Evolutionary conservation across 2,888 invertebrate species (phyloP), one percentile per base, ranked within the genome.

Genomic region (Sarcophaga variegata): DNA sequence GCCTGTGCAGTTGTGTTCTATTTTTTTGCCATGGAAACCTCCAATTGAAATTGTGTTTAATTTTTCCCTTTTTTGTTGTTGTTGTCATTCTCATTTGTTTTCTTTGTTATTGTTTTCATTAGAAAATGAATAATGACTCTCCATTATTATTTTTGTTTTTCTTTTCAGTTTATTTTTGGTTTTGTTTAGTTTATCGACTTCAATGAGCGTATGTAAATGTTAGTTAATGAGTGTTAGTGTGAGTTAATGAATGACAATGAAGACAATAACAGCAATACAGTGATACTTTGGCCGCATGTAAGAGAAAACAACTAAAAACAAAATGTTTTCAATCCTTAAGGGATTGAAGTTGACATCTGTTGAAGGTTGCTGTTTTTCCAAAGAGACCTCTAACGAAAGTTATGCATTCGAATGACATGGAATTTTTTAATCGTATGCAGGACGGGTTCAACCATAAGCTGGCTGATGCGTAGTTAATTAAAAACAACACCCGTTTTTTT

Each of bases 121-220:
- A 54, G 59, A 17, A 67, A 77, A 69, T 69, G 47, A 67, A 69
- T 60, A 69, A 77, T 77, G 67, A 4, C 54, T 74, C 62, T 14
- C 37, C 37, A 37, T 37, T 37, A 37, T 37, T 27, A 14, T 49
- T 49, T 54, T 54, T 54, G 54, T 54, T 54, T 54, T 54, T 20
- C 14, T 17, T 49, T 14, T 49, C 11, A 14, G 0, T 14, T 49
- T 49, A 49, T 49, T 60, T 71, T 60, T 27, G 11, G n/a, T 60
- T 71, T 62, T 12, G n/a, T 60, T 77, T 66, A 54, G 27, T 67
- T 69, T 67, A 67, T 47, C 60, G 59, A 60, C 77, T 60, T 77
- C 27, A 22, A 45, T 67, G 22, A 66, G 37, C 8, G 14, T 49
- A 5, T 71, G 8, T 17, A 45, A 74, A 11, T 22, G 60, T 60